Percentiles rank a stretch among this genome's conserved stretches.
Conservation (phyloP, 1,140 invertebrate genomes). For the Scaptodrosophila lebanonensis region DNA sequence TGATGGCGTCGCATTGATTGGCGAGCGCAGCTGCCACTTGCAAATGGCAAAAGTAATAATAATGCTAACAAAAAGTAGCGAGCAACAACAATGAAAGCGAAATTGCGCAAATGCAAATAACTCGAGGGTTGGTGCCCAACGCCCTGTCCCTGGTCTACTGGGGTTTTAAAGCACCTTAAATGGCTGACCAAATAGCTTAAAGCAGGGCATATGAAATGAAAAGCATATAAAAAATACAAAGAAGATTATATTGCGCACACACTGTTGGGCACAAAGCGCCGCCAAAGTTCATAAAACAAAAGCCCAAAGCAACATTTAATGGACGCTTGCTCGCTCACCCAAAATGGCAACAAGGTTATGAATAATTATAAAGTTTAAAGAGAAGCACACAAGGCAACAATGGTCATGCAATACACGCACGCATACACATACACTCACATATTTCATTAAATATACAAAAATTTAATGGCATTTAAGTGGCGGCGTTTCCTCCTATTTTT, state of each 20-base stretch:
- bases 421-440: constrained; percentile 28
- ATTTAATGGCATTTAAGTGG: constrained; percentile 73
- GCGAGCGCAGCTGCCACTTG: constrained; percentile 38
- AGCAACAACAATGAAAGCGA: constrained; percentile 29
- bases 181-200: constrained; percentile 55
- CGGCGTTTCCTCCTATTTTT: constrained; percentile 37
- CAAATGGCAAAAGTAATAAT: constrained; percentile 40
- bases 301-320: background rate
- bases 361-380: constrained; percentile 70
- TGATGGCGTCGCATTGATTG: constrained; percentile 24
- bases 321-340: background rate
- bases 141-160: constrained; percentile 7
- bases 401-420: background rate
- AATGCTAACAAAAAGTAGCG: no score
- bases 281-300: no score
- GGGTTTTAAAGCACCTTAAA: constrained; percentile 36
- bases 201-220: constrained; percentile 13
- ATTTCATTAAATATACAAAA: constrained; percentile 59
- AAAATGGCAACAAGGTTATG: constrained; percentile 32
- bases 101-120: constrained; percentile 50
- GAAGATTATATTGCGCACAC: constrained; percentile 50
- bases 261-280: no score
- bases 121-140: constrained; percentile 8
- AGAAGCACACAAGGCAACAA: constrained; percentile 9
- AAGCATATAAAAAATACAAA: no score